Evolutionary conservation across 2,888 invertebrate species (phyloP), one percentile per base, ranked within the genome.

Genomic region (Drosophila maculinotata): DNA sequence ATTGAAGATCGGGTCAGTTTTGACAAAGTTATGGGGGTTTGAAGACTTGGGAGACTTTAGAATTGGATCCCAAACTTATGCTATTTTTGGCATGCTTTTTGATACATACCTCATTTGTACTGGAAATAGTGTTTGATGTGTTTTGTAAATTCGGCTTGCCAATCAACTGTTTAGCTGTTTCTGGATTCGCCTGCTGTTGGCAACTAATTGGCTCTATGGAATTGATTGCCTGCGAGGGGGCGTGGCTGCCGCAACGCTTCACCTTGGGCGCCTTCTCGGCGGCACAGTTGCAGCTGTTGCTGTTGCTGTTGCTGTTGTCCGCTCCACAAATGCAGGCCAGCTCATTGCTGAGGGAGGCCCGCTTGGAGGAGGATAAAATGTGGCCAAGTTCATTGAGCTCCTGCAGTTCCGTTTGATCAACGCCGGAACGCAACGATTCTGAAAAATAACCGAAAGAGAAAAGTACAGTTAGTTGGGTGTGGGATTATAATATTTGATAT

Each of bases 401-500:
- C 38, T 77, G 80, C 30, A 86, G 36, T 12, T 81, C 80, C 4
- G 81, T 66, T 48, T 77, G 81, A 48, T 81, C 81, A 30, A 83
- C 84, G 20, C 65, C 83, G 26, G 81, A 86, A n/a, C 81, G 81
- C 14, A 81, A 44, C 10, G 81, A 81, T 65, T 81, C 81, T 81
- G 72, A 15, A 0, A 23, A 1, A 26, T 20, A 20, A 12, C 2
- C 33, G n/a, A 10, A 3, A 17, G 1, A 48, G 2, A 15, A 31
- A 35, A 20, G 0, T 12, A 23, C 10, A 31, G 2, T 9, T 15
- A 31, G n/a, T 20, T n/a, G 7, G 23, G 5, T 17, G 6, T 26
- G 23, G 26, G 25, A 26, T 12, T 58, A n/a, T 33, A 3, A 14
- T 38, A 14, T 10, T 54, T 17, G 7, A 15, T 12, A 42, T 17